phyloP scores from a whole-genome alignment of 2,888 invertebrate genomes.

The Eurytoma californica region DNA sequence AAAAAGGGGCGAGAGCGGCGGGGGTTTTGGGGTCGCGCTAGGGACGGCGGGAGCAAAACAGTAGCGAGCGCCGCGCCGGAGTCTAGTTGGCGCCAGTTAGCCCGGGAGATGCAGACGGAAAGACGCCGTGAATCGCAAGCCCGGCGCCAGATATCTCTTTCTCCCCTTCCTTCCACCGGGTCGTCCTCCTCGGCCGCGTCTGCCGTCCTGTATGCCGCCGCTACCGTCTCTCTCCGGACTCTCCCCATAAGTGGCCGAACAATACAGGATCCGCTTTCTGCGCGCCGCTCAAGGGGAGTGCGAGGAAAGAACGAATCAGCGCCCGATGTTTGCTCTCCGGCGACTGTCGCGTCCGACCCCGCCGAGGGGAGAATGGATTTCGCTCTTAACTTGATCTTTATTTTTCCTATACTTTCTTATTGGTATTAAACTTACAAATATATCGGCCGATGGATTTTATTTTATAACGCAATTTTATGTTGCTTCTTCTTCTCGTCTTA shows the following conservation, averaged over 20 bases:
- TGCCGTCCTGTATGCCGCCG: background rate
- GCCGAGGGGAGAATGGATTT: conserved; percentile 28
- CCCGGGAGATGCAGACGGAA: conserved; percentile 41
- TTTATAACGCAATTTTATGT: too few relatives aligned
- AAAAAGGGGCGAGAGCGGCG: background rate
- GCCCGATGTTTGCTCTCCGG: conserved; percentile 31
- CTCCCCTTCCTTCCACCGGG: background rate
- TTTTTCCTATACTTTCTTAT: conserved; percentile 9
- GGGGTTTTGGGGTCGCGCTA: conserved; percentile 8
- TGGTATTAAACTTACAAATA: conserved; percentile 12
- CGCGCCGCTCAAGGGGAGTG: background rate
- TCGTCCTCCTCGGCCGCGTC: background rate
- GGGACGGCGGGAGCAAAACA: background rate
- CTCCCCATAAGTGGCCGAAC: conserved; percentile 36
- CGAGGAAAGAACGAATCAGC: conserved; percentile 22
- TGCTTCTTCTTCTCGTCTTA: too few relatives aligned
- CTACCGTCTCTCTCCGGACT: background rate
- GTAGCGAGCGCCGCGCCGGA: background rate
- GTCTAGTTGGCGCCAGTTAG: conserved; percentile 48
- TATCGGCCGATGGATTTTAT: too few relatives aligned
- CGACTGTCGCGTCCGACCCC: background rate
- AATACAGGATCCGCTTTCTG: conserved; percentile 34
- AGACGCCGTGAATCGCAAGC: conserved; percentile 47
- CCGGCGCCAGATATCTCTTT: conserved; percentile 41
- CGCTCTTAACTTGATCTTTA: conserved; percentile 28